Evolutionary conservation across 2,113 vertebrate genomes (phyloP).

Genomic region (Formicarius rufipectus): DNA sequence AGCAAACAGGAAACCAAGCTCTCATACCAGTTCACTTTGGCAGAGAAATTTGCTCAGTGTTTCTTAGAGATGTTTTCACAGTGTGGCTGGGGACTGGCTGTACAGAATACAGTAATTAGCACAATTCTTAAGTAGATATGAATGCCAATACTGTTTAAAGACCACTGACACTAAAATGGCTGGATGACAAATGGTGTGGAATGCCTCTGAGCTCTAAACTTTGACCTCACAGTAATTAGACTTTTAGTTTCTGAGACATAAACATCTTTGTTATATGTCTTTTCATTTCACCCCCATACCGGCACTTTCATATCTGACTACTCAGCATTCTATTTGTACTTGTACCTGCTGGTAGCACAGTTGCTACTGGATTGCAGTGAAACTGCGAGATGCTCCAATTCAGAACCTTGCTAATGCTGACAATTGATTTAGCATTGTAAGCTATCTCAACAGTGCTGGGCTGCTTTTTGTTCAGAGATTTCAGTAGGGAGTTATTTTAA

Average conservation of each 20-base stretch:
- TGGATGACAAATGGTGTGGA: neutral
- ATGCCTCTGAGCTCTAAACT: neutral
- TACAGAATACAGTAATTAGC: neutral
- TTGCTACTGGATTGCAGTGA: slow-evolving; percentile 34
- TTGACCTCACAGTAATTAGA: neutral
- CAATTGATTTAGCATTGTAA: slow-evolving; percentile 60
- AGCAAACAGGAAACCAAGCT: neutral
- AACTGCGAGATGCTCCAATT: slow-evolving; percentile 22
- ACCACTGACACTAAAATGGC: neutral
- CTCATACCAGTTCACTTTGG: neutral
- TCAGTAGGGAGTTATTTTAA: slow-evolving; percentile 71
- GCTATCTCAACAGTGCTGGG: slow-evolving; percentile 16
- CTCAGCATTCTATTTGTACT: slow-evolving; percentile 6
- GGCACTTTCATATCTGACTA: neutral
- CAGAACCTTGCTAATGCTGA: slow-evolving; percentile 30
- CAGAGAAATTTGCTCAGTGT: neutral
- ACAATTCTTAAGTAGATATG: neutral
- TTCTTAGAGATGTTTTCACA: neutral
- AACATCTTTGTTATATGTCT: neutral
- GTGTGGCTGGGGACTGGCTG: neutral
- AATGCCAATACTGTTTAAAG: neutral
- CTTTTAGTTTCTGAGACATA: slow-evolving; percentile 11
- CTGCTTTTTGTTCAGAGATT: slow-evolving; percentile 55
- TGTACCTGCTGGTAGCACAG: neutral
- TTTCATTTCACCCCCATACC: neutral